Conservation (phyloP, 2,797 vertebrate genomes). For the Catharus ustulatus region DNA sequence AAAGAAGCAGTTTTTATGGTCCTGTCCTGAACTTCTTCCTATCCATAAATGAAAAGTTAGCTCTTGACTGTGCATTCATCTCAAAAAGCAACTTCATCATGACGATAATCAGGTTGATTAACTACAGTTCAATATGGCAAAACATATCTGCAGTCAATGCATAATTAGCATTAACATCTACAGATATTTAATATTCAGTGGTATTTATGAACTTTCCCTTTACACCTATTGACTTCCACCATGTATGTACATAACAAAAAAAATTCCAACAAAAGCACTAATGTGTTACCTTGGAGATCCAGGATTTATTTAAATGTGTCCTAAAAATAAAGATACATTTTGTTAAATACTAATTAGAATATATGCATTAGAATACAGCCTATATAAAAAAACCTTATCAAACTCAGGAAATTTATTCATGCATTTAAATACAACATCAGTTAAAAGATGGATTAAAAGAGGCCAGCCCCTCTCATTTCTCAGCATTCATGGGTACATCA, state of each 20-base stretch:
- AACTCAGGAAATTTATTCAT: background rate
- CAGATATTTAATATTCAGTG: background rate
- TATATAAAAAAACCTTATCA: background rate
- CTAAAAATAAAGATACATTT: conserved; percentile 51
- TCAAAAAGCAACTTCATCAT: background rate
- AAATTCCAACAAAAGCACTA: background rate
- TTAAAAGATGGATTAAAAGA: background rate
- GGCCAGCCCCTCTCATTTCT: background rate
- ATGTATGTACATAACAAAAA: background rate
- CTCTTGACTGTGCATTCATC: background rate
- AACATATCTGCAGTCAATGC: background rate
- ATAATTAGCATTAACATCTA: background rate
- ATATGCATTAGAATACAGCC: background rate
- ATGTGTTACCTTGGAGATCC: conserved; percentile 70
- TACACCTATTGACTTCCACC: background rate
- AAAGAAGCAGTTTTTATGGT: conserved; percentile 58
- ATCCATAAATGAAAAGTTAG: conserved; percentile 24
- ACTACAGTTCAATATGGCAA: background rate
- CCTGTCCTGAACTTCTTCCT: conserved; percentile 69
- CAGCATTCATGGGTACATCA: background rate
- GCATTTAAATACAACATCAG: background rate
- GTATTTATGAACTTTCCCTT: background rate
- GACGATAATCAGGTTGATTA: background rate
- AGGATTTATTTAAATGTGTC: conserved; percentile 58
- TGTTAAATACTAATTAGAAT: background rate